Conservation (phyloP, 92 coral and sea anemone genomes). For the Siderastrea siderea region DNA sequence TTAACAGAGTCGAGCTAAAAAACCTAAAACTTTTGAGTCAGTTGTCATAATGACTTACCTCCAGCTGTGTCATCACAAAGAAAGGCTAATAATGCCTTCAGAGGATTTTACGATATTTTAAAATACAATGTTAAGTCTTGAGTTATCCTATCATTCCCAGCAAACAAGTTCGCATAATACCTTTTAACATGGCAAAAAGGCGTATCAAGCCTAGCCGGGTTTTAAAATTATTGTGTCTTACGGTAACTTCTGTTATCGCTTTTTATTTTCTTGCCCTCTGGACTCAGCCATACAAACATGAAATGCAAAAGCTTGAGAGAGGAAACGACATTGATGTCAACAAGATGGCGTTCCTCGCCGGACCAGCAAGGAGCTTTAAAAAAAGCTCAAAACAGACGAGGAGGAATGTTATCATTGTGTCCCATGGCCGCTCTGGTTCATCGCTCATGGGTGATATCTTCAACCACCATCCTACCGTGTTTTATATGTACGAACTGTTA, state of each 20-base stretch:
- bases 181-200: too few relatives aligned
- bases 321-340: not conserved
- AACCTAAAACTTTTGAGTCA: too few relatives aligned
- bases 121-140: too few relatives aligned
- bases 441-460: constrained; percentile 20
- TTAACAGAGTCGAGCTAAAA: too few relatives aligned
- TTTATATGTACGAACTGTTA: constrained; percentile 40
- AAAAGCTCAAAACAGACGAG: not conserved
- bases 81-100: too few relatives aligned
- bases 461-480: constrained; percentile 42
- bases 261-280: not conserved
- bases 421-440: constrained; percentile 53
- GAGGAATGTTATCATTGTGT: constrained; percentile 14
- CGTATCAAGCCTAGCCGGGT: not conserved
- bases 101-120: too few relatives aligned
- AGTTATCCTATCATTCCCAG: too few relatives aligned
- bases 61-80: too few relatives aligned
- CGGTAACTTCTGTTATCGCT: not conserved
- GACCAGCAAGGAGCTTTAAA: not conserved
- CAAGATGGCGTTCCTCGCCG: not conserved
- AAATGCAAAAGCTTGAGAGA: not conserved
- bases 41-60: too few relatives aligned
- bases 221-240: not conserved
- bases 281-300: not conserved
- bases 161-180: too few relatives aligned